Base-by-base conservation (phyloP, 1,140 invertebrate genomes). In the Hormaphis cornu region DNA sequence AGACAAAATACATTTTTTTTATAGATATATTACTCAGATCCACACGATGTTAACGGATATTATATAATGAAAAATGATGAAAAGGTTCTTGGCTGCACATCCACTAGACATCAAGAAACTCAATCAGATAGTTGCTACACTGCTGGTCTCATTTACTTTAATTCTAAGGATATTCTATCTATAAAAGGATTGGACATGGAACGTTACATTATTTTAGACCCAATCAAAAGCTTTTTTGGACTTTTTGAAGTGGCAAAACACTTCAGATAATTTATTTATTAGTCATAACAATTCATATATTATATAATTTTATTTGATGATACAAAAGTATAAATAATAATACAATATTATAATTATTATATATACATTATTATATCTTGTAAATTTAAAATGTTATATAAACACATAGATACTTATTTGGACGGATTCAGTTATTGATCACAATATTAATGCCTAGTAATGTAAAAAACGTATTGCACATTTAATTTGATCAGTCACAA, bases 181-280 rank as follows among this genome's bases (percentile, higher is more conserved):
- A 66, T 80, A 10, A 73, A 72, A 58, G 77, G 78, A 69, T 71
- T 79, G 18, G 80, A 79, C 69, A 74, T 74, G 2, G 73, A 78
- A 42, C 73, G 79, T 22, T 78, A 76, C 61, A 76, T 78, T 14
- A 75, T 80, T 42, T 76, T 79, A 33, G 75, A 79, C 69, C 76
- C 78, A 8, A 75, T 77, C 30, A 80, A 79, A 63, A 80, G 78
- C 52, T 80, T 79, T 73, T 78, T 80, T 71, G 78, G 78, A 7
- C 72, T 80, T 16, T 76, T 78, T 71, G 77, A 48, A 66, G 42
- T 71, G 10, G 20, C 44, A 22, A 46, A 30, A 28, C 40, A 63
- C 8, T 30, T 5, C 30, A 48, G 16, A 24, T 48, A 20, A 30
- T 46, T 20, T 26, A 30, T 20, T 30, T 61, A 28, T 61, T 46